Percentiles rank a stretch among this genome's conserved stretches.
phyloP scores from a whole-genome alignment of 2,113 vertebrate genomes.

The Aleadryas rufinucha region DNA sequence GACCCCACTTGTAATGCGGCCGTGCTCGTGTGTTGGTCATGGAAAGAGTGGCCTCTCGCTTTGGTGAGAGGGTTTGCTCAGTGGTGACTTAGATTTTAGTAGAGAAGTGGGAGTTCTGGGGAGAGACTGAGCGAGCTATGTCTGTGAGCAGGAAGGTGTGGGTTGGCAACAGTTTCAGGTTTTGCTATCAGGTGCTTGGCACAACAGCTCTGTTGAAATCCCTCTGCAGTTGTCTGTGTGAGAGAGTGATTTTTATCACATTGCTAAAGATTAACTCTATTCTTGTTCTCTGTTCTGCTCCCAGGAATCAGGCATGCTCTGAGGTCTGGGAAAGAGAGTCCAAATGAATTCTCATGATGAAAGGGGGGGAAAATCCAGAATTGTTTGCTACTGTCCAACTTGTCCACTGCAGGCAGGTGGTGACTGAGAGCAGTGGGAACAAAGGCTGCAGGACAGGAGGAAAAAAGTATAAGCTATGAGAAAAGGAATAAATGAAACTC shows the following conservation, averaged over 20 bases:
- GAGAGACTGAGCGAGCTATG: neutral
- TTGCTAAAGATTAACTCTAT: neutral
- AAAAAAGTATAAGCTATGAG: neutral
- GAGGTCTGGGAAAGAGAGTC: neutral
- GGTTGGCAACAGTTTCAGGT: constrained; percentile 22
- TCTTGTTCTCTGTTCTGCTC: constrained; percentile 10
- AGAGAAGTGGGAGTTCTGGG: neutral
- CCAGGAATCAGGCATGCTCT: neutral
- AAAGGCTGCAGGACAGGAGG: neutral
- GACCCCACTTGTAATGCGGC: neutral
- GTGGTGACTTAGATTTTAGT: neutral
- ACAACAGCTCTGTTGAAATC: constrained; percentile 21
- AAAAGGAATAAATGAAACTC: neutral
- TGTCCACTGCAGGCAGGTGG: neutral
- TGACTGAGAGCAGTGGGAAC: neutral
- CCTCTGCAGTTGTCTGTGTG: neutral
- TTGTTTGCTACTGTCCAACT: neutral
- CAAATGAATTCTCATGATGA: neutral
- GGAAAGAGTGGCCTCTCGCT: neutral
- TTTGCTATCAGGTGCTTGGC: constrained; percentile 42
- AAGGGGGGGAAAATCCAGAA: neutral
- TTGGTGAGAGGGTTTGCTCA: neutral
- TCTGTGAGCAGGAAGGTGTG: constrained; percentile 19
- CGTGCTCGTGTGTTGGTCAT: neutral
- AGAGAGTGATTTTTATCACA: constrained; percentile 27